A percentile compares a stretch with the other conserved stretches of the same genome.
These are phyloP conservation scores for Petrocephalus schoutedeni DNA, from an alignment of 2,797 vertebrate species.

Conservation along the genomic window DNA sequence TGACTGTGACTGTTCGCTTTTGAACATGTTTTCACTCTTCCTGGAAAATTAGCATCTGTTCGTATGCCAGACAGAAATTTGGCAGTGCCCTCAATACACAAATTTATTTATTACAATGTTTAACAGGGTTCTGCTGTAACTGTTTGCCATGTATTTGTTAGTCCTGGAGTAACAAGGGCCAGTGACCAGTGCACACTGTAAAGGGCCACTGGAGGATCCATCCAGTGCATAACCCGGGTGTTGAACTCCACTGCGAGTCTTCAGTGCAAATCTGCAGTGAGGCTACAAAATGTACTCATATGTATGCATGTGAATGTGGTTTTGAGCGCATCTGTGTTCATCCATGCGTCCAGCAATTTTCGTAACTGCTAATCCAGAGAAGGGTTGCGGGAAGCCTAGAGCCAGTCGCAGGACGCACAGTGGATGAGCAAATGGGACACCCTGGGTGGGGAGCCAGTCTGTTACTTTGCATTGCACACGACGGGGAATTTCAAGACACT, in stretches of 20 bases:
- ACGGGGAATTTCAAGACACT: background rate
- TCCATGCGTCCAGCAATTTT: background rate
- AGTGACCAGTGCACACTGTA: background rate
- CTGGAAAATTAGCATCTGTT: background rate
- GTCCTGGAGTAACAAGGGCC: background rate
- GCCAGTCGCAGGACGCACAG: background rate
- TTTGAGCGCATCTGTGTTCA: background rate
- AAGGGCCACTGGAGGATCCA: background rate
- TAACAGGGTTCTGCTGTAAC: background rate
- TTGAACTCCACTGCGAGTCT: background rate
- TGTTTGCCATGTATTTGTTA: constrained; percentile 1
- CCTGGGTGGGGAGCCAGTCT: background rate
- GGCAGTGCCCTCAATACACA: background rate
- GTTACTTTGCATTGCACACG: background rate
- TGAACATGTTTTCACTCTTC: constrained; percentile 3
- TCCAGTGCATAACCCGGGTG: background rate
- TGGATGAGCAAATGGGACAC: background rate
- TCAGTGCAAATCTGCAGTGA: background rate
- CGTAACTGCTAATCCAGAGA: background rate
- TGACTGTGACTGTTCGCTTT: background rate
- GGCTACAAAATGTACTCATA: background rate
- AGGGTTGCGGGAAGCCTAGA: background rate
- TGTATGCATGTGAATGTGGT: background rate
- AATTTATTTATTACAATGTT: background rate
- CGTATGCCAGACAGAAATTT: constrained; percentile 1